Percentiles rank a stretch among this genome's conserved stretches.
phyloP scores from a whole-genome alignment of 2,797 vertebrate species.

The Linurgus olivaceus region DNA sequence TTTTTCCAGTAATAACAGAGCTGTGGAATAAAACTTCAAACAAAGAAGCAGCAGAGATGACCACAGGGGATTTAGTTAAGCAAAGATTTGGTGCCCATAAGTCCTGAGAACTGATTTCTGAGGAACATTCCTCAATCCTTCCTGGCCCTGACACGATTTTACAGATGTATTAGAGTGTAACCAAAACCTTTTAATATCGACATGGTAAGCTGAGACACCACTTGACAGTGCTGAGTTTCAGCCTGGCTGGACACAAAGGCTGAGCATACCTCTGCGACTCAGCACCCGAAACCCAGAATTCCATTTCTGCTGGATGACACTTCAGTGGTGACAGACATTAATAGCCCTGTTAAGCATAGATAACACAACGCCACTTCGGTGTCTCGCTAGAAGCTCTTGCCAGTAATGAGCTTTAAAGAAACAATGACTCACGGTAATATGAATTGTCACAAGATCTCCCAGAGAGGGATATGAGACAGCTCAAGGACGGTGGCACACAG shows the following conservation, averaged over 20 bases:
- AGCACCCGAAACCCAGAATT: conserved; percentile 42
- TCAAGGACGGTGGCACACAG: conserved; percentile 1
- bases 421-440: conserved; percentile 64
- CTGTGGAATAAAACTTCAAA: background rate
- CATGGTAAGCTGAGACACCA: background rate
- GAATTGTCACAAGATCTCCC: conserved; percentile 46
- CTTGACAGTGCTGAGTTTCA: conserved; percentile 43
- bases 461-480: conserved; percentile 43
- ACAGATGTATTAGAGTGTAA: conserved; percentile 45
- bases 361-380: conserved; percentile 14
- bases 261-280: conserved; percentile 5
- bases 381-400: conserved; percentile 30
- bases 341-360: conserved; percentile 43
- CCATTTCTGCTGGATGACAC: conserved; percentile 63
- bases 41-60: background rate
- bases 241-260: conserved; percentile 42
- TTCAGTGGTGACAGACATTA: conserved; percentile 31
- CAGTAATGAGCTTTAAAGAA: conserved; percentile 60
- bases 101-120: conserved; percentile 12
- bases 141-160: background rate
- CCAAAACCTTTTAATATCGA: conserved; percentile 30
- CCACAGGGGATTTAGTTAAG: background rate
- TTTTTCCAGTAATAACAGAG: background rate
- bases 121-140: background rate
- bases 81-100: background rate